Percentiles rank a stretch among this genome's conserved stretches.
Evolutionary conservation across 2,888 invertebrate species (phyloP).

Genomic region (Nomada fabriciana): DNA sequence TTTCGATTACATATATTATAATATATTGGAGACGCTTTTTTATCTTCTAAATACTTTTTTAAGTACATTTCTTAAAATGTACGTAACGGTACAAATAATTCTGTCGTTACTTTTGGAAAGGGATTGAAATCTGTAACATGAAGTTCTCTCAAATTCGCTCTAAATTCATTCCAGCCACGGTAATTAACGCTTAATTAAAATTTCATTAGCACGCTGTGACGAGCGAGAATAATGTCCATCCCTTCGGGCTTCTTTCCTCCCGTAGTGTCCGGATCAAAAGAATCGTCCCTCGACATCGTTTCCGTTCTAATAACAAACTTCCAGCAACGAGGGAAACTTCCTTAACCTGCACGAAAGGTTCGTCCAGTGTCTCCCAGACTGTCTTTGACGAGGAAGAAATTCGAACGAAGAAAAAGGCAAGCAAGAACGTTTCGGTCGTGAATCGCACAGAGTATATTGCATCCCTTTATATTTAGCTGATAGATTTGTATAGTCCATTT

Average conservation of each 20-base stretch:
- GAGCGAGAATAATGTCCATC: background rate
- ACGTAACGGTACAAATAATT: background rate
- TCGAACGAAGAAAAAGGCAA: background rate
- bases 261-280: conserved; percentile 21
- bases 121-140: background rate
- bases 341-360: background rate
- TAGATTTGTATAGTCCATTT: too few relatives aligned
- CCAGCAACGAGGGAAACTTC: background rate
- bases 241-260: background rate
- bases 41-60: too few relatives aligned
- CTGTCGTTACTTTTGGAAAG: too few relatives aligned
- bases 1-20: too few relatives aligned
- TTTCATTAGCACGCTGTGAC: conserved; percentile 10
- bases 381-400: background rate
- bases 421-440: background rate
- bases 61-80: background rate
- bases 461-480: too few relatives aligned
- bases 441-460: background rate
- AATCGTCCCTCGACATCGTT: conserved; percentile 23
- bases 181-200: conserved; percentile 36
- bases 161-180: conserved; percentile 4
- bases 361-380: background rate
- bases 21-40: too few relatives aligned
- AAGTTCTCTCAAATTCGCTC: background rate
- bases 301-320: conserved; percentile 9